Evolutionary conservation across 2,113 vertebrate species (phyloP), one percentile per base, ranked within the genome.

Genomic region (Neolamprologus devosi): DNA sequence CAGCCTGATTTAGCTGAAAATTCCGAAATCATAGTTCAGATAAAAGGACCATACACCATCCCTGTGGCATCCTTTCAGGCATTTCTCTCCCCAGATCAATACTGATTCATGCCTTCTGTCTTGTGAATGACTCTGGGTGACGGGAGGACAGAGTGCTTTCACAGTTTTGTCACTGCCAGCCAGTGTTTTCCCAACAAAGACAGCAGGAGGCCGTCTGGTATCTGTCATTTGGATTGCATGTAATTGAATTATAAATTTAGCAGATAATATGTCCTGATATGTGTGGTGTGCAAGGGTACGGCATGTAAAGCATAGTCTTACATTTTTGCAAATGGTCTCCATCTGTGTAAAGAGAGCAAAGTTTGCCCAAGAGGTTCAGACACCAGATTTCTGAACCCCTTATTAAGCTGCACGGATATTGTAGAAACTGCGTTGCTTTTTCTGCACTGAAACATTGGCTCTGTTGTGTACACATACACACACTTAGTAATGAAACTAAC

Each of bases 61-160:
- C 9, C 8, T 7, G 23, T 75, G 84, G 78, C 30, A 45, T 4
- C 2, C 11, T 63, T 42, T 65, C 49, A 26, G 23, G 63, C 60
- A 10, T 83, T 73, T 78, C 9, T 53, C 37, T 82, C 65, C 51
- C 9, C 3, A 17, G 23, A 90, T 88, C 85, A 93, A 83, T 86
- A 91, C 83, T 93, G 91, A 94, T 85, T 89, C 88, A 89, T 65
- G 82, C 92, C 85, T 81, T 92, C 87, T 93, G 93, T 87, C 23
- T 89, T 17, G 65, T 55, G 85, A 81, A 30, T 55, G 53, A 37
- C 21, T 80, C 19, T 5, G 84, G 70, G 82, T 57, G 85, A 80
- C n/a, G 13, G 12, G 70, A 73, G 58, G 55, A 70, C 58, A 80
- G 55, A 84, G 75, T 86, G 89, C 80, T 40, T 91, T 92, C 85